Base-by-base conservation (phyloP, 2,113 vertebrate species). In the Pheucticus melanocephalus region DNA sequence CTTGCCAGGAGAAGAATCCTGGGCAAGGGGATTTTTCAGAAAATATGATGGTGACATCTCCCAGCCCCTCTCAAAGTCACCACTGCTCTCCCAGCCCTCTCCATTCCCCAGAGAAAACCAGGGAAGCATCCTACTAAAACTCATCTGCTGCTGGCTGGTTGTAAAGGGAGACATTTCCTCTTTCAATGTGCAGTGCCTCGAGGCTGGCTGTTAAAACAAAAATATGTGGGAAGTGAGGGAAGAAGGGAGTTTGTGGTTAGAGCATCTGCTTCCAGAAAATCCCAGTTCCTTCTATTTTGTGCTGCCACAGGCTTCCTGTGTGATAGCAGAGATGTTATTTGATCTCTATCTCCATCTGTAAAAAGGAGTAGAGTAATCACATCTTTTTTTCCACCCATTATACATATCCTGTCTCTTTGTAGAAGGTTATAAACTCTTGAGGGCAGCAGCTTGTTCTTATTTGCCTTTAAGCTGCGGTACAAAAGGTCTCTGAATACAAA, bases 181-280 rank as follows among this genome's bases (percentile, higher is more conserved):
- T 77, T 45, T 16, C 75, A 71, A 3, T 10, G 24, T 47, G 40
- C 53, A 57, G 53, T 30, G 28, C 35, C 64, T 90, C 0, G 0
- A 60, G 0, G 2, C 20, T 88, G 75, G 24, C 28, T 66, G n/a
- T 39, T 90, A 28, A 40, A 75, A 70, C 15, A 91, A 84, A 64
- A 89, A 59, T 51, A 63, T 9, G 44, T 1, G 33, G 60, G 92
- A 81, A 96, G 37, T 19, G 35, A 92, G 28, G 68, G 47, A 88
- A 93, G 35, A 42, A 60, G 35, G 39, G 28, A 83, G 23, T 54
- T 63, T 90, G 71, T 71, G 51, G 82, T 80, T 59, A 85, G 42
- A 82, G 45, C 73, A 88, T 95, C 71, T 86, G 90, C 54, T 71
- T 68, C 82, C 79, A 92, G 53, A 92, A 90, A 86, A 94, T 83